Base-by-base conservation (phyloP, 2,797 vertebrate species). In the Hydrophis major region DNA sequence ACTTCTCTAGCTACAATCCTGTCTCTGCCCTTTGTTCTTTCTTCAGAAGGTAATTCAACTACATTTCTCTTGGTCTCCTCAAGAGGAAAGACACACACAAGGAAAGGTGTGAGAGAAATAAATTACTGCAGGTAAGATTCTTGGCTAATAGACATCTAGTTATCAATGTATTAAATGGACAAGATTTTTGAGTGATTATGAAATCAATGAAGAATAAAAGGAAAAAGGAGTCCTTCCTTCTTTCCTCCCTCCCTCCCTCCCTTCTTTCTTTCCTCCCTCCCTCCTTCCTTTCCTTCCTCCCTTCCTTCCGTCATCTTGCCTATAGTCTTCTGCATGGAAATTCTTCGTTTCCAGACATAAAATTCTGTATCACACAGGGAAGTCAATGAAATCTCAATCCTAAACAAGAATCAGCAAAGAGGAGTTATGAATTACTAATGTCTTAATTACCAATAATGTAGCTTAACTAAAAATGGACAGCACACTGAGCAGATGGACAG, bases 1-100 rank as follows among this genome's bases (percentile, higher is more conserved):
- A 8, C 95, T 91, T 90, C 88, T 37, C 12, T 60, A 59, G 60
- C 7, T 91, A 94, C 55, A 86, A 94, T 74, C 53, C 16, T 88
- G 57, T 90, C 86, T 88, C 63, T 74, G 47, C 94, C 92, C 97
- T 98, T 98, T 98, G 97, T 97, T 96, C 94, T 95, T 92, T 32
- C 89, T 94, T 78, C 92, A 92, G 92, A 92, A 90, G 92, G 89
- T 87, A 97, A 96, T 96, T 94, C 74, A 83, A 2, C 95, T 78
- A 0, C 4, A 93, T 88, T 95, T 94, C 92, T 93, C 95, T 94
- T 93, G 96, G 95, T 96, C 89, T 93, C 95, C 86, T 91, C 83
- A 93, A 96, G 95, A 96, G 95, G 96, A 96, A 96, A 93, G 96
- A 93, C 93, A 95, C 87, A 90, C 57, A 92, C 93, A 63, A 94